These are phyloP conservation scores for Allacma fusca DNA, from an alignment of 2,888 invertebrate genomes.

Conservation along the genomic window DNA sequence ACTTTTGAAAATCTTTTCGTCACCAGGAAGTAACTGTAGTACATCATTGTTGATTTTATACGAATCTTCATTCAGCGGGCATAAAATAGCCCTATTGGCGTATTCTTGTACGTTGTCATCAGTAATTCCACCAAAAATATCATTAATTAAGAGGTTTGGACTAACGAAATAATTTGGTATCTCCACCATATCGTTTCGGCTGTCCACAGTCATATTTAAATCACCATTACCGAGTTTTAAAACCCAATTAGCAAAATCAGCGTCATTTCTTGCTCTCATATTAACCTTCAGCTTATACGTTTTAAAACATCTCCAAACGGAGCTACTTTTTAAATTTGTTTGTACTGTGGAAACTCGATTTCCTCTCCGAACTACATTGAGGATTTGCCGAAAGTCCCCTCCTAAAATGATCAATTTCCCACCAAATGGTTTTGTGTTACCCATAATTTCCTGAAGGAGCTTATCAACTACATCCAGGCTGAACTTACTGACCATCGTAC, in stretches of 20 bases:
- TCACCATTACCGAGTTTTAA: slow-evolving; percentile 43
- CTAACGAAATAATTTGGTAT: not conserved
- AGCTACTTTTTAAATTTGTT: slow-evolving; percentile 40
- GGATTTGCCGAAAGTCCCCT: slow-evolving; percentile 55
- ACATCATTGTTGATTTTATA: slow-evolving; percentile 37
- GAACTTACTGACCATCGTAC: slow-evolving; percentile 32
- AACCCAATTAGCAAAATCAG: slow-evolving; percentile 29
- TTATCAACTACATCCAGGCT: slow-evolving; percentile 46
- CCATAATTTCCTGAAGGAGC: no score
- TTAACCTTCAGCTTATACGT: slow-evolving; percentile 39
- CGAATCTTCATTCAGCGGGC: slow-evolving; percentile 35
- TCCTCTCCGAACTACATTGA: slow-evolving; percentile 49
- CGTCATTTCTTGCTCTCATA: slow-evolving; percentile 44
- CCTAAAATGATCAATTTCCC: slow-evolving; percentile 52
- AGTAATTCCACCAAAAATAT: slow-evolving; percentile 13
- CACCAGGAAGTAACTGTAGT: not conserved
- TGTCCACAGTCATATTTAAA: not conserved
- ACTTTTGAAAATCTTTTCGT: slow-evolving; percentile 19
- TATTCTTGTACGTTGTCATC: not conserved
- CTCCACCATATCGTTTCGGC: slow-evolving; percentile 23
- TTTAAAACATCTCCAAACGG: slow-evolving; percentile 46
- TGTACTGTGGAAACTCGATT: slow-evolving; percentile 34
- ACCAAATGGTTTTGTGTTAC: no score
- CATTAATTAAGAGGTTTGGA: not conserved
- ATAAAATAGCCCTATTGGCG: slow-evolving; percentile 36